Conservation (phyloP, 2,797 vertebrate species). For the Astyanax mexicanus region DNA sequence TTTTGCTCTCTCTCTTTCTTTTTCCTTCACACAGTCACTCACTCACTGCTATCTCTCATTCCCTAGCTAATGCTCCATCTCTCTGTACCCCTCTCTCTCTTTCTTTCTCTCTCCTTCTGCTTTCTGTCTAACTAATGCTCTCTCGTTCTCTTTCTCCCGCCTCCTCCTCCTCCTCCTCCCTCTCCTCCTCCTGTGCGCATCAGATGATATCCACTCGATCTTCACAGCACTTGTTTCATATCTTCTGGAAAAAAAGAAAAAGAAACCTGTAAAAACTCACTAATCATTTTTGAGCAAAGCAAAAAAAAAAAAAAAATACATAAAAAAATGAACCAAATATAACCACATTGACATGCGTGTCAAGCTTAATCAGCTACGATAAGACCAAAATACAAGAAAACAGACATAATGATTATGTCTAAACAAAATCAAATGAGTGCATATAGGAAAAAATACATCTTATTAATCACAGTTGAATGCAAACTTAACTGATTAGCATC, state of each 20-base stretch:
- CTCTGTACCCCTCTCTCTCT: too few species aligned
- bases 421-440: too few species aligned
- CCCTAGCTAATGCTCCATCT: constrained; percentile 32
- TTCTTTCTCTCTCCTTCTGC: constrained; percentile 53
- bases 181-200: constrained; percentile 72
- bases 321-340: not conserved
- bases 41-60: too few species aligned
- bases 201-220: constrained; percentile 71
- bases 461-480: too few species aligned
- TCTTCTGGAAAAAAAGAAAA: constrained; percentile 68
- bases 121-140: constrained; percentile 45
- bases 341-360: not conserved
- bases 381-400: not conserved
- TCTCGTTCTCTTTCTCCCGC: constrained; percentile 64
- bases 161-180: constrained; percentile 41
- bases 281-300: not conserved
- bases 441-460: too few species aligned
- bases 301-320: not conserved
- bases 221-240: constrained; percentile 69
- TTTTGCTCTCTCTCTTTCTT: constrained; percentile 52
- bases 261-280: not conserved
- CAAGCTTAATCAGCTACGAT: too few species aligned
- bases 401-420: too few species aligned
- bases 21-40: too few species aligned
- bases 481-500: too few species aligned